A percentile compares a stretch with the other conserved stretches of the same genome.
phyloP scores from a whole-genome alignment of 2,113 vertebrate species.

The Thunnus maccoyii region DNA sequence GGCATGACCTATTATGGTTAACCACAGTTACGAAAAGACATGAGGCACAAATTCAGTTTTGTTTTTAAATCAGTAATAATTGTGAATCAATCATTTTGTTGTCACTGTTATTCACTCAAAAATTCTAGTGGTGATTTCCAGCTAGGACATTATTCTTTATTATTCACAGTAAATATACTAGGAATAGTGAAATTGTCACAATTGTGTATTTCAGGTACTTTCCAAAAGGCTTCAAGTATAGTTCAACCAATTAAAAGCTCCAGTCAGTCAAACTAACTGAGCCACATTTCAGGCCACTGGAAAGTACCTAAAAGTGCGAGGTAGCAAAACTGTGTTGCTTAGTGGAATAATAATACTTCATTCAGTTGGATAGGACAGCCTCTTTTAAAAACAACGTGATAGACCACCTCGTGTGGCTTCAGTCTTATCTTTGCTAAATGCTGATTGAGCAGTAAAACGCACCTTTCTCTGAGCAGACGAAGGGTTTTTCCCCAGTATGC shows the following conservation, averaged over 20 bases:
- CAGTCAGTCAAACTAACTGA: background rate
- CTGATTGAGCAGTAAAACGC: background rate
- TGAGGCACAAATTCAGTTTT: no score
- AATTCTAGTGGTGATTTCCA: background rate
- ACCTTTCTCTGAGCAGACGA: slow-evolving; percentile 98
- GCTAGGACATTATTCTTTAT: no score
- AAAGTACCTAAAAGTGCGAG: slow-evolving; percentile 45
- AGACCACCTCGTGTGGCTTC: no score
- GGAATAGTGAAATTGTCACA: background rate
- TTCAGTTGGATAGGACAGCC: background rate
- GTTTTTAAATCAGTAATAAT: background rate
- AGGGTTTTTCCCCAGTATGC: slow-evolving; percentile 98
- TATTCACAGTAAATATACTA: background rate
- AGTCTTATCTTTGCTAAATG: background rate
- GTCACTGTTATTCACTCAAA: background rate
- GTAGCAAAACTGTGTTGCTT: background rate
- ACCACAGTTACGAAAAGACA: background rate
- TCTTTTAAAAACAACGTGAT: background rate
- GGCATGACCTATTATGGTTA: background rate
- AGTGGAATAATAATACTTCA: background rate
- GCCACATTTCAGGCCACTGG: background rate
- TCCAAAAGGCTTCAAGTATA: slow-evolving; percentile 23
- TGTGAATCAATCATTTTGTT: background rate
- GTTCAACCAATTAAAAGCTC: background rate
- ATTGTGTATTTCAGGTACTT: slow-evolving; percentile 61